A percentile compares a stretch with the other conserved stretches of the same genome.
Evolutionary conservation across 2,797 vertebrate species (phyloP).

Genomic region (Lepus oiostolus): DNA sequence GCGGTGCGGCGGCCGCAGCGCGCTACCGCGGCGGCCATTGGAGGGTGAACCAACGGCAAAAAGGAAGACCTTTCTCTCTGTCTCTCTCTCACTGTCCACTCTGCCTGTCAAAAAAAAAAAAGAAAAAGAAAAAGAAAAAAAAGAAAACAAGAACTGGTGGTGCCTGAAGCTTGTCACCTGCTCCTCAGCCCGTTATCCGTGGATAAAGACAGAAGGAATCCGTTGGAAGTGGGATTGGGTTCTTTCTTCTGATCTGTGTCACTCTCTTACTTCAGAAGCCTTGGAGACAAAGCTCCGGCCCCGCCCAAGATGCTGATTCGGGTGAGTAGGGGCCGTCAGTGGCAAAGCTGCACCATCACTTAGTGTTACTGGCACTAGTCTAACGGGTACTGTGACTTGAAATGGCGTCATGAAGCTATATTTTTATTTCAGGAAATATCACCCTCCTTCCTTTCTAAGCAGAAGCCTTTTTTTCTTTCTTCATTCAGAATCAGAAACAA

Average conservation of each 20-base stretch:
- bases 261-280: not conserved
- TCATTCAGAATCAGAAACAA: not conserved
- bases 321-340: not conserved
- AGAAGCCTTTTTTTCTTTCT: not conserved
- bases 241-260: not conserved
- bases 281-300: not conserved
- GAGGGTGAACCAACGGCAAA: too few relatives aligned
- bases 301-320: not conserved
- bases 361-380: not conserved
- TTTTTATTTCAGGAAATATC: not conserved
- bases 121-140: too few relatives aligned
- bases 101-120: too few relatives aligned
- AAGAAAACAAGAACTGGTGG: not conserved
- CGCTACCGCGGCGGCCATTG: too few relatives aligned
- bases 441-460: not conserved
- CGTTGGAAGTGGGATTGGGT: not conserved
- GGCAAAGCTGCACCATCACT: not conserved
- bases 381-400: not conserved
- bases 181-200: not conserved
- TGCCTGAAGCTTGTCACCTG: not conserved
- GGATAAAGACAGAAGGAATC: not conserved
- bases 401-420: not conserved
- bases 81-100: too few relatives aligned
- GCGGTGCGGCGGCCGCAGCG: too few relatives aligned
- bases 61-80: too few relatives aligned